phyloP scores from a whole-genome alignment of 2,888 invertebrate genomes.

The Toxonevra muliebris region DNA sequence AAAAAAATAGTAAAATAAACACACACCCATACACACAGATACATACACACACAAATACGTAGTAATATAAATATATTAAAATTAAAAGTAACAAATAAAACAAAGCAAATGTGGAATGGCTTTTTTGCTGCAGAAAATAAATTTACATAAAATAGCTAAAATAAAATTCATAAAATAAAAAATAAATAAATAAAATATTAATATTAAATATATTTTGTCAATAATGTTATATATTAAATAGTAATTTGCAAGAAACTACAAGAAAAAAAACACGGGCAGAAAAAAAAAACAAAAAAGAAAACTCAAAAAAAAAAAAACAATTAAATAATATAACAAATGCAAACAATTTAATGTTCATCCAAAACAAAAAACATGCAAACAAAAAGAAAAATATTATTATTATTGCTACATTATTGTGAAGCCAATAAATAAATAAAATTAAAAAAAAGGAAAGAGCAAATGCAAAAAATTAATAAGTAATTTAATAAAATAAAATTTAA shows the following conservation, averaged over 20 bases:
- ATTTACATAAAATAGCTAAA: constrained; percentile 18
- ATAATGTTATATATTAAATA: constrained; percentile 54
- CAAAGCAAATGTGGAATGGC: constrained; percentile 2
- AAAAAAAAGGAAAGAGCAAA: constrained; percentile 10
- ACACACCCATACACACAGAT: neutral
- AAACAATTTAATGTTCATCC: constrained; percentile 45
- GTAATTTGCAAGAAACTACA: constrained; percentile 13
- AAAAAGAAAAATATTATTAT: neutral
- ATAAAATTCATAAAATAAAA: constrained; percentile 34
- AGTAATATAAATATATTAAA: neutral
- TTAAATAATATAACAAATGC: constrained; percentile 33
- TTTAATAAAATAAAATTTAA: too few relatives aligned
- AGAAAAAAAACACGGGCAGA: constrained; percentile 16
- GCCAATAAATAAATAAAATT: constrained; percentile 7
- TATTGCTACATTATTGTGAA: neutral
- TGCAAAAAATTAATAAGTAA: constrained; percentile 16
- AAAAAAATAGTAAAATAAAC: neutral
- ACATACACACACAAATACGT: neutral
- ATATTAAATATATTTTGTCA: constrained; percentile 51
- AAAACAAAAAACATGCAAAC: neutral
- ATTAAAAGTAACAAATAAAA: too few relatives aligned
- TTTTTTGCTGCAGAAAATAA: constrained; percentile 36
- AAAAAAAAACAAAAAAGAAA: constrained; percentile 28
- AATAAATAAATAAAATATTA: constrained; percentile 16
- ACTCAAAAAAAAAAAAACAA: constrained; percentile 10